Evolutionary conservation across 2,888 invertebrate genomes (phyloP).

Genomic region (Leptopilina syphax): DNA sequence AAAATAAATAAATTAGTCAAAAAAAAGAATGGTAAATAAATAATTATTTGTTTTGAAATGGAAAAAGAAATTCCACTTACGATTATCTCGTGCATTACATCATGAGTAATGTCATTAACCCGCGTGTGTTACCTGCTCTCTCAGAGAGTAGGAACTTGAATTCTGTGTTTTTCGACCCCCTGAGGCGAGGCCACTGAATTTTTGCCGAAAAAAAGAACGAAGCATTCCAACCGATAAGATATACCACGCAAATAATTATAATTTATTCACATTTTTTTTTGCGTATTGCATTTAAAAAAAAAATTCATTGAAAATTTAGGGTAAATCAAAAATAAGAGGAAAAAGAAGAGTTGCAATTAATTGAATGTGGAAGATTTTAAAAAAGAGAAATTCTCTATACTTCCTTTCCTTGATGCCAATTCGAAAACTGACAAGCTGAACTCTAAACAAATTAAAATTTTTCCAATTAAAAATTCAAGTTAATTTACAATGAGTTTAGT

Average conservation of each 20-base stretch:
- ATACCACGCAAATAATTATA: constrained; percentile 1
- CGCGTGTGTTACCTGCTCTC: constrained; percentile 6
- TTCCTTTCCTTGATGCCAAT: neutral
- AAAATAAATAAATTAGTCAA: neutral
- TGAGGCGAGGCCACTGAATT: neutral
- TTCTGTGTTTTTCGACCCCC: constrained; percentile 18
- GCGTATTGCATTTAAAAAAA: too few relatives aligned
- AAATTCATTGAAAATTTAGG: too few relatives aligned
- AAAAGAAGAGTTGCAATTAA: too few relatives aligned
- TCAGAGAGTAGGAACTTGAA: constrained; percentile 9
- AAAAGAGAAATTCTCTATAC: too few relatives aligned
- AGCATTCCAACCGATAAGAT: constrained; percentile 1
- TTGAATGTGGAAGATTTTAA: too few relatives aligned
- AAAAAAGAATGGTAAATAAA: neutral
- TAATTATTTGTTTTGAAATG: neutral
- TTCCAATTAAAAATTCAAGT: constrained; percentile 1
- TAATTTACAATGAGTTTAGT: constrained; percentile 15
- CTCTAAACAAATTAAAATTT: constrained; percentile 21
- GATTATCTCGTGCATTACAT: neutral
- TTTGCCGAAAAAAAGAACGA: neutral
- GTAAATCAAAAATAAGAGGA: too few relatives aligned
- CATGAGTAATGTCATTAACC: constrained; percentile 32
- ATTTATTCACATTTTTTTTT: neutral
- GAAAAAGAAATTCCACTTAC: neutral
- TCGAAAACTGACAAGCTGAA: neutral